A percentile compares a stretch with the other conserved stretches of the same genome.
Conservation (phyloP, 2,888 invertebrate genomes). For the Ellobium chinense region DNA sequence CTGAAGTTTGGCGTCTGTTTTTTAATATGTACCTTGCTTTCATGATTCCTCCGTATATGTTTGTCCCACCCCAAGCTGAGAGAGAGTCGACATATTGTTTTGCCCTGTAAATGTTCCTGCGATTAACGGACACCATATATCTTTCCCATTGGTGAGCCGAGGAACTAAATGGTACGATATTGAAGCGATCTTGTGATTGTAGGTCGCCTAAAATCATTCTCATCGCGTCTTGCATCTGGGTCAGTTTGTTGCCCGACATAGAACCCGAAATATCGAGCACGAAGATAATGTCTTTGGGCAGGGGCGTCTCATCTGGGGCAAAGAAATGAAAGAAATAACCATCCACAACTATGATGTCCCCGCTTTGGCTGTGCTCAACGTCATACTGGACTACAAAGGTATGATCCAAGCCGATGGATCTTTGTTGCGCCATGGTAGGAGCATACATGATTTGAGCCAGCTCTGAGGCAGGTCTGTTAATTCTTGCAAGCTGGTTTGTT, state of each 20-base stretch:
- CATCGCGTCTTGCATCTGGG: slow-evolving; percentile 81
- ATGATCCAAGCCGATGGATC: slow-evolving; percentile 78
- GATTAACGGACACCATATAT: slow-evolving; percentile 52
- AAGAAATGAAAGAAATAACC: slow-evolving; percentile 89
- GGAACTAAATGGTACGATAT: slow-evolving; percentile 60
- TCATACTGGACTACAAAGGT: slow-evolving; percentile 87
- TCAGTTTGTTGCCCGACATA: slow-evolving; percentile 85
- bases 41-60: slow-evolving; percentile 61
- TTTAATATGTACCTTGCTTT: slow-evolving; percentile 56
- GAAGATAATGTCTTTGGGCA: slow-evolving; percentile 85
- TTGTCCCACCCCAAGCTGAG: slow-evolving; percentile 63
- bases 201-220: slow-evolving; percentile 62
- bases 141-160: slow-evolving; percentile 50
- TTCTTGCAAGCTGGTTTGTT: slow-evolving; percentile 46
- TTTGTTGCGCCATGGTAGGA: slow-evolving; percentile 58
- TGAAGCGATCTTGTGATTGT: slow-evolving; percentile 62
- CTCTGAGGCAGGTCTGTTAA: slow-evolving; percentile 57
- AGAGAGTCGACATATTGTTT: slow-evolving; percentile 55
- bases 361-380: slow-evolving; percentile 83
- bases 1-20: slow-evolving; percentile 22
- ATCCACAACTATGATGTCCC: slow-evolving; percentile 78
- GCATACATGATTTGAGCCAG: slow-evolving; percentile 61
- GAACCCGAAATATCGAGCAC: slow-evolving; percentile 88
- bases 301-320: slow-evolving; percentile 81
- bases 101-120: slow-evolving; percentile 52